phyloP scores from a whole-genome alignment of 1,140 invertebrate species.

The Mizuhopecten yessoensis region DNA sequence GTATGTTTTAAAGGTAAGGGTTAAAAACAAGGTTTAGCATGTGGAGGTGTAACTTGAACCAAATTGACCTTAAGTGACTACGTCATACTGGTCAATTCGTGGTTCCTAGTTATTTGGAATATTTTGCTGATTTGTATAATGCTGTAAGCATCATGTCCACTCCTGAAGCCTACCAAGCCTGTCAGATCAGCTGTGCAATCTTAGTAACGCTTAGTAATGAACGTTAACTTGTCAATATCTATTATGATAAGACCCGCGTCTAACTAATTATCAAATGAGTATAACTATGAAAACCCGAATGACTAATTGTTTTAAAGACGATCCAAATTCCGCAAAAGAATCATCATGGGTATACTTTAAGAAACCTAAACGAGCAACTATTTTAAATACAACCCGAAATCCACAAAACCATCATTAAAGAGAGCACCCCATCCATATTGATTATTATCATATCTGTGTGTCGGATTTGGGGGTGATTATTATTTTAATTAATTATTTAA shows the following conservation, averaged over 20 bases:
- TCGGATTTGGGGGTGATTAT: too few relatives aligned
- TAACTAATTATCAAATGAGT: too few relatives aligned
- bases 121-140: not conserved
- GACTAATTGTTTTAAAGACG: too few relatives aligned
- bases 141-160: not conserved
- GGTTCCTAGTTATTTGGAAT: not conserved
- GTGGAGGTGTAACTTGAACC: not conserved
- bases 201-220: not conserved
- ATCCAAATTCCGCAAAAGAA: too few relatives aligned
- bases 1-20: not conserved
- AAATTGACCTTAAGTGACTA: not conserved
- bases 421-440: too few relatives aligned
- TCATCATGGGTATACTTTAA: too few relatives aligned
- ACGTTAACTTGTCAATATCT: not conserved
- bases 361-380: too few relatives aligned
- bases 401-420: too few relatives aligned
- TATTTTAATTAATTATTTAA: too few relatives aligned
- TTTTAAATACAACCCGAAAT: too few relatives aligned
- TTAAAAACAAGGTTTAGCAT: not conserved
- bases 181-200: not conserved
- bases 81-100: constrained; percentile 1
- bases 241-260: not conserved
- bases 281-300: too few relatives aligned
- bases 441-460: too few relatives aligned
- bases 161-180: not conserved